Percentiles rank a stretch among this genome's conserved stretches.
These are phyloP conservation scores for Cataglyphis livida DNA, from an alignment of 2,888 invertebrate genomes.

Conservation along the genomic window DNA sequence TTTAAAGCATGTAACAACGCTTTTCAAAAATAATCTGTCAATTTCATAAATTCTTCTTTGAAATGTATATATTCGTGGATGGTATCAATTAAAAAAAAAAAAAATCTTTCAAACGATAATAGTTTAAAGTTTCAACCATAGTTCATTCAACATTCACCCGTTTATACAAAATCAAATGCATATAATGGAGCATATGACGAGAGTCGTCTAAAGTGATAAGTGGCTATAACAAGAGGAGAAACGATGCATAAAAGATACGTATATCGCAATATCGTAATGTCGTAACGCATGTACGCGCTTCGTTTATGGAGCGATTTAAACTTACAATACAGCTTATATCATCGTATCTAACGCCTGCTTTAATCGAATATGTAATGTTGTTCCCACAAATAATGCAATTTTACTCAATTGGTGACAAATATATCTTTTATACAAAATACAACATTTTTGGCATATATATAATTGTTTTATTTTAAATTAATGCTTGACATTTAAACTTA, in stretches of 20 bases:
- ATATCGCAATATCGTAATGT: slow-evolving; percentile 23
- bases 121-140: neutral
- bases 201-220: slow-evolving; percentile 33
- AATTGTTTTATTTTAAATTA: slow-evolving; percentile 16
- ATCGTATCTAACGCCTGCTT: slow-evolving; percentile 4
- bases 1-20: neutral
- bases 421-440: neutral
- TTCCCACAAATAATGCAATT: slow-evolving; percentile 16
- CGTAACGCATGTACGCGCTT: slow-evolving; percentile 12
- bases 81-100: neutral
- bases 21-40: slow-evolving; percentile 12
- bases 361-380: neutral
- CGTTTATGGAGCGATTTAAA: slow-evolving; percentile 29
- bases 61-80: neutral
- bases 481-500: neutral
- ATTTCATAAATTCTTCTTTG: neutral
- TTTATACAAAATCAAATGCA: slow-evolving; percentile 27
- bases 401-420: neutral
- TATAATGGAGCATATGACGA: slow-evolving; percentile 11
- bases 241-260: slow-evolving; percentile 37
- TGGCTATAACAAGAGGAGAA: slow-evolving; percentile 39
- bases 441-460: neutral
- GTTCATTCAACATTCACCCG: slow-evolving; percentile 15
- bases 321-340: neutral
- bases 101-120: neutral